These are phyloP conservation scores for Paraplagusia blochii DNA, from an alignment of 2,113 vertebrate genomes.

Conservation along the genomic window DNA sequence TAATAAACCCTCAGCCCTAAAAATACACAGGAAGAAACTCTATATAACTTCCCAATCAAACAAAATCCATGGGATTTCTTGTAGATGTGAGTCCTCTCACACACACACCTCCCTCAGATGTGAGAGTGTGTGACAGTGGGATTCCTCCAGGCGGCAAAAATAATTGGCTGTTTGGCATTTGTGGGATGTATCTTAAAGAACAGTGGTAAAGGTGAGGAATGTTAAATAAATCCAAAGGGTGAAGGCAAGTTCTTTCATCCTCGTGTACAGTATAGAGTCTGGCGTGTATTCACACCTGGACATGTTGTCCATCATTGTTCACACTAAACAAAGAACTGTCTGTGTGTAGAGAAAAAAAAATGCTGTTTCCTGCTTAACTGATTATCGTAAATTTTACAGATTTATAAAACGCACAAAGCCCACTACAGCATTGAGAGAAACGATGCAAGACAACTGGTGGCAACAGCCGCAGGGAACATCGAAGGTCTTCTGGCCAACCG, in stretches of 20 bases:
- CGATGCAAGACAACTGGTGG: conserved; percentile 83
- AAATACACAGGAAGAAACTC: too few relatives aligned
- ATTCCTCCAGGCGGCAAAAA: conserved; percentile 61
- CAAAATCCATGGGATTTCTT: conserved; percentile 7
- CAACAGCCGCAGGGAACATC: conserved; percentile 86
- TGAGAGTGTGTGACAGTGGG: conserved; percentile 45
- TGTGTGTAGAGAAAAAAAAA: too few relatives aligned
- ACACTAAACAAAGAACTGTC: neutral
- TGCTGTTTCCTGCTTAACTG: conserved; percentile 5
- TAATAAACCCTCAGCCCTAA: too few relatives aligned
- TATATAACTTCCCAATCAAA: conserved; percentile 5
- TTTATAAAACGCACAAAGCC: conserved; percentile 78
- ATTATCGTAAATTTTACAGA: conserved; percentile 71
- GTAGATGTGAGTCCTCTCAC: conserved; percentile 5
- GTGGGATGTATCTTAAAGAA: conserved; percentile 3
- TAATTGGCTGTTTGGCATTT: conserved; percentile 73
- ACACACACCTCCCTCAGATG: conserved; percentile 5
- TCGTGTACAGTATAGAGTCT: too few relatives aligned
- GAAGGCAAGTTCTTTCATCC: too few relatives aligned
- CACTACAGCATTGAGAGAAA: conserved; percentile 87
- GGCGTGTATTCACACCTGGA: too few relatives aligned
- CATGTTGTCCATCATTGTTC: too few relatives aligned
- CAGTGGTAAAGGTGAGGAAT: neutral
- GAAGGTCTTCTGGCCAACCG: conserved; percentile 88
- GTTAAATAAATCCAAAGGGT: neutral